These are phyloP conservation scores for Atherix ibis DNA, from an alignment of 2,888 invertebrate species.

Conservation along the genomic window DNA sequence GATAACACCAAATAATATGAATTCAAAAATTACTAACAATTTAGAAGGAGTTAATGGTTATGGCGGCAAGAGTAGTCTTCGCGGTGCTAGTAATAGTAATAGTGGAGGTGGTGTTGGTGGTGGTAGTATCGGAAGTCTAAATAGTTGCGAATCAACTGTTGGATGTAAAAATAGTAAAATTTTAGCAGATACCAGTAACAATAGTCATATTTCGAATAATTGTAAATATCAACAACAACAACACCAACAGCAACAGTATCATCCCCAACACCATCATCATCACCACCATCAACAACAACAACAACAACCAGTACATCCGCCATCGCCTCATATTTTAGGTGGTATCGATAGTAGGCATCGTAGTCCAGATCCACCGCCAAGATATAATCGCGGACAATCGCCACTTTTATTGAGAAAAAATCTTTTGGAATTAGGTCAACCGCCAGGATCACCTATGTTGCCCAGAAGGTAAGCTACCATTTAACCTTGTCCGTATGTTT, in stretches of 20 bases:
- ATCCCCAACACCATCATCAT: constrained; percentile 8
- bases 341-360: constrained; percentile 33
- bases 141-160: too few species aligned
- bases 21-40: not conserved
- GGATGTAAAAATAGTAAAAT: too few species aligned
- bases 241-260: too few species aligned
- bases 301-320: constrained; percentile 11
- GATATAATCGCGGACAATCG: constrained; percentile 32
- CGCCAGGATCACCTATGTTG: constrained; percentile 36
- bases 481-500: too few species aligned
- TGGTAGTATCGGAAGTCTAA: too few species aligned
- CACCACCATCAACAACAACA: constrained; percentile 1
- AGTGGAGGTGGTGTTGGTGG: too few species aligned
- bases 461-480: constrained; percentile 37
- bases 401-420: constrained; percentile 43
- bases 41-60: constrained; percentile 4
- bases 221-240: constrained; percentile 12
- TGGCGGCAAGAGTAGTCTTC: constrained; percentile 1
- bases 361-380: constrained; percentile 45
- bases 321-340: constrained; percentile 22
- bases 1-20: constrained; percentile 1
- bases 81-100: too few species aligned
- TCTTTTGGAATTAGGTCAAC: constrained; percentile 36
- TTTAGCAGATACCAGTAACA: too few species aligned
- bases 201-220: too few species aligned